A percentile compares a stretch with the other conserved stretches of the same genome.
phyloP scores from a whole-genome alignment of 2,888 invertebrate genomes.

The Pseudococcus longispinus region DNA sequence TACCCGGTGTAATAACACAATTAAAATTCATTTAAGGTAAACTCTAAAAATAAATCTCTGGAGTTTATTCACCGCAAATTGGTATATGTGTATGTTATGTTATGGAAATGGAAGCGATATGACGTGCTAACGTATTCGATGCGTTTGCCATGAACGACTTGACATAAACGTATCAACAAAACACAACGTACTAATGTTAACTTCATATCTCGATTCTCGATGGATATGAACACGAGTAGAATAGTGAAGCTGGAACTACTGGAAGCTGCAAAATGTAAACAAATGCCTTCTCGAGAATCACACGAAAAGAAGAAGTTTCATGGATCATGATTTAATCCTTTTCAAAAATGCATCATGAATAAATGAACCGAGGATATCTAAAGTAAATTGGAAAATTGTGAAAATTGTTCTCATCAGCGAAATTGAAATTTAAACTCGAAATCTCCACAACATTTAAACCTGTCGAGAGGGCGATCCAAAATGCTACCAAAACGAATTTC shows the following conservation, averaged over 20 bases:
- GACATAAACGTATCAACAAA: background rate
- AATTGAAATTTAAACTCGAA: too few relatives aligned
- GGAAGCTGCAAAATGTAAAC: background rate
- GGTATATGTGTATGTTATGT: background rate
- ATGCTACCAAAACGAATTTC: too few relatives aligned
- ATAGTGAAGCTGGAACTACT: too few relatives aligned
- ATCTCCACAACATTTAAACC: too few relatives aligned
- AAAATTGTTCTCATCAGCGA: too few relatives aligned
- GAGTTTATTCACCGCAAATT: constrained; percentile 31
- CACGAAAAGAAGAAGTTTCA: background rate
- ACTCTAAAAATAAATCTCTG: constrained; percentile 26
- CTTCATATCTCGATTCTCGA: background rate
- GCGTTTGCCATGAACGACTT: background rate
- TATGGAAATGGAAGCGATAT: background rate
- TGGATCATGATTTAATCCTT: too few relatives aligned
- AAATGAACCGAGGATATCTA: too few relatives aligned
- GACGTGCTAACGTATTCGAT: background rate
- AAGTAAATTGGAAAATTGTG: too few relatives aligned
- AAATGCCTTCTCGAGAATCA: background rate
- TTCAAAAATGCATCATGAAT: too few relatives aligned
- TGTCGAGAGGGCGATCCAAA: too few relatives aligned
- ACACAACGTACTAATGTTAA: background rate
- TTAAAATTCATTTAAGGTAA: constrained; percentile 42
- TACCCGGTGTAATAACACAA: constrained; percentile 23
- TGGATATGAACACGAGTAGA: background rate